Conservation (phyloP, 2,113 vertebrate genomes). For the Lethenteron reissneri region DNA sequence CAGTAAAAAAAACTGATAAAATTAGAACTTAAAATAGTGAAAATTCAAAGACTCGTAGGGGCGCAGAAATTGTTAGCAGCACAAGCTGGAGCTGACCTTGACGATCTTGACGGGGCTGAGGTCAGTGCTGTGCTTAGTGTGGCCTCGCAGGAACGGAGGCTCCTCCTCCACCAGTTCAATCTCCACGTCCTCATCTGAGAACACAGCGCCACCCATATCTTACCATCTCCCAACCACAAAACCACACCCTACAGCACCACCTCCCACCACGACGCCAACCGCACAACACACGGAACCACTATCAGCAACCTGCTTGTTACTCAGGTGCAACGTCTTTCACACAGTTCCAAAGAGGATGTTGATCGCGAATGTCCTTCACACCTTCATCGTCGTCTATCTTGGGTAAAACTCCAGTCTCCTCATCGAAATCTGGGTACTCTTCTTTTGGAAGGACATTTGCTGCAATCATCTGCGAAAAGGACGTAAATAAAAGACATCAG, state of each 20-base stretch:
- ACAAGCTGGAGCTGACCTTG: slow-evolving; percentile 33
- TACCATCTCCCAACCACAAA: too few relatives aligned
- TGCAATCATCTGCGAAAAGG: slow-evolving; percentile 60
- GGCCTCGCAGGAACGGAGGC: slow-evolving; percentile 77
- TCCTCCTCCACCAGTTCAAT: slow-evolving; percentile 95
- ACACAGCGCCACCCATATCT: too few relatives aligned
- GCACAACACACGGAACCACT: too few relatives aligned
- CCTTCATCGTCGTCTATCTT: slow-evolving; percentile 97
- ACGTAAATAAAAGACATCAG: neutral
- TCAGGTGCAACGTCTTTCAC: too few relatives aligned
- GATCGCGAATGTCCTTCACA: slow-evolving; percentile 14
- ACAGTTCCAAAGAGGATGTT: too few relatives aligned
- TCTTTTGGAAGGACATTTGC: slow-evolving; percentile 94
- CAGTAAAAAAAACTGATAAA: neutral
- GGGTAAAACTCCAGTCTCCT: slow-evolving; percentile 89
- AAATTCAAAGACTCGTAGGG: neutral
- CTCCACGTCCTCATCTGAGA: slow-evolving; percentile 77
- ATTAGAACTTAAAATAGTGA: neutral
- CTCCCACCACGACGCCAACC: too few relatives aligned
- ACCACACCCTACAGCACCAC: too few relatives aligned
- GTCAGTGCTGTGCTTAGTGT: slow-evolving; percentile 96
- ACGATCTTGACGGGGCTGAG: slow-evolving; percentile 99
- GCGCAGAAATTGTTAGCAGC: neutral
- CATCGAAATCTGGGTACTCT: slow-evolving; percentile 93
- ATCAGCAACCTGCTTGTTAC: too few relatives aligned